Evolutionary conservation across 2,888 invertebrate genomes (phyloP), one percentile per base, ranked within the genome.

Genomic region (Phoenoteleia sp.): DNA sequence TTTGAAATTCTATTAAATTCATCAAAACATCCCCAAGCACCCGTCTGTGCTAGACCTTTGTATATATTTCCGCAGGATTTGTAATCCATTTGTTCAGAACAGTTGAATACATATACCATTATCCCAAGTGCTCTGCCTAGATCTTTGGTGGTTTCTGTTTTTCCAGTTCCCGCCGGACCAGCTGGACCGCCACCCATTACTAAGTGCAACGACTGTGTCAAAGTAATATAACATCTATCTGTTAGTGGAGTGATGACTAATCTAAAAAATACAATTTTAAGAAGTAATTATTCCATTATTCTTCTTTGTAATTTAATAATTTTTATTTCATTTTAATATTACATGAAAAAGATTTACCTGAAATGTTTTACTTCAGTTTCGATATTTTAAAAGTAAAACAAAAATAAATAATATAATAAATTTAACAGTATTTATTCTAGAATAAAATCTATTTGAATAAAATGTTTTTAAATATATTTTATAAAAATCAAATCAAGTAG

Each of bases 161-260:
- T 99, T 0, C 98, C 98, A 0, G 98, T 97, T 49, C 97, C 97
- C 27, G 97, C 96, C 0, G 97, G 96, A 1, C 97, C 96, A 1
- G 98, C 98, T 0, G 99, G 99, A 0, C 99, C 99, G n/a, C 99
- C 98, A 64, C 99, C 99, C 98, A 99, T 98, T 81, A 98, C 96
- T 90, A 99, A 95, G 94, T 99, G 99, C 39, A 98, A 95, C 52
- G 98, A 98, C 96, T 98, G 98, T 0, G 99, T 99, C 79, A 99
- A 94, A 0, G 99, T 99, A 84, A 99, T 99, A 94, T 99, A 99
- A 93, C 99, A 99, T 85, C 99, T 96, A 95, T 99, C 99, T 29
- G 99, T 99, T 45, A 99, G 94, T 0, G 99, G 99, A 1, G 99
- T 99, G 90, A 99, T 98, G 27, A 99, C 99, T 69, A 99, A 95